Evolutionary conservation across 2,888 invertebrate species (phyloP).

Genomic region (Criorhina ranunculi): DNA sequence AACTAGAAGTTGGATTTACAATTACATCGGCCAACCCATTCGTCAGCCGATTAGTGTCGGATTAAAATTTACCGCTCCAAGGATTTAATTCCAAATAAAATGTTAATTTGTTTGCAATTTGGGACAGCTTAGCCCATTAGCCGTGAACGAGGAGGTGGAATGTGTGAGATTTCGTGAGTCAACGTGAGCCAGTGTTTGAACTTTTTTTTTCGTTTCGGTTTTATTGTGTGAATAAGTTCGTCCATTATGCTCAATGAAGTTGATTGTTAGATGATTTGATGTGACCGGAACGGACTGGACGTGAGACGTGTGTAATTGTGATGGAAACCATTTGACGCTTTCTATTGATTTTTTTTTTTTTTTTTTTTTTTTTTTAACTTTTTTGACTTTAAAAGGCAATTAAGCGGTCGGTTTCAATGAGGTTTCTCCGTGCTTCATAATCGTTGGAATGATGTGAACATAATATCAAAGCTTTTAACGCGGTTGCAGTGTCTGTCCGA

Average conservation of each 20-base stretch:
- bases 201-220: neutral
- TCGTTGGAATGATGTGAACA: slow-evolving; percentile 61
- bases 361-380: no score
- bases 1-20: slow-evolving; percentile 57
- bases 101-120: slow-evolving; percentile 61
- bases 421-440: slow-evolving; percentile 53
- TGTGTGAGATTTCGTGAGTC: slow-evolving; percentile 49
- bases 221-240: slow-evolving; percentile 8
- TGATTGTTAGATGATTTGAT: slow-evolving; percentile 42
- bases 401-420: slow-evolving; percentile 38
- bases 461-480: slow-evolving; percentile 64
- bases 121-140: slow-evolving; percentile 6
- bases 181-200: neutral
- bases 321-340: slow-evolving; percentile 45
- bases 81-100: slow-evolving; percentile 61
- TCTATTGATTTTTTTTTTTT: slow-evolving; percentile 61
- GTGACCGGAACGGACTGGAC: no score
- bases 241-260: slow-evolving; percentile 49
- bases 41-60: slow-evolving; percentile 54
- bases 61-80: slow-evolving; percentile 64
- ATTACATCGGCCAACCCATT: slow-evolving; percentile 61
- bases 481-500: slow-evolving; percentile 12
- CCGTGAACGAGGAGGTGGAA: slow-evolving; percentile 28
- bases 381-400: slow-evolving; percentile 24
- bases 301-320: slow-evolving; percentile 6